These are phyloP conservation scores for Drosophila miranda DNA, from an alignment of 1,140 invertebrate species.

Conservation along the genomic window DNA sequence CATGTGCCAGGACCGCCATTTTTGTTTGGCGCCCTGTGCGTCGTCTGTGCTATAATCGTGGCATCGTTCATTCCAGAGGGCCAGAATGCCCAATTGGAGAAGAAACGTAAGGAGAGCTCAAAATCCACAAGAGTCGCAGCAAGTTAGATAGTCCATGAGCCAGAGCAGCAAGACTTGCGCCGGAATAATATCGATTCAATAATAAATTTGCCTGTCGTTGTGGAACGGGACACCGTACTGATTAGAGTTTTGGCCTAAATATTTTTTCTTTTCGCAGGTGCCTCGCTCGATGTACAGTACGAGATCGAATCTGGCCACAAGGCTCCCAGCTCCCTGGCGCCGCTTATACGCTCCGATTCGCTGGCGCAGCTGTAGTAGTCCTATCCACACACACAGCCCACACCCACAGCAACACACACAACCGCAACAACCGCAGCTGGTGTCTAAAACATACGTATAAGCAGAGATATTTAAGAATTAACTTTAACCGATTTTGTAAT, in stretches of 20 bases:
- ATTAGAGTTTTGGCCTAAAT: neutral
- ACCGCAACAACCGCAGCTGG: constrained; percentile 36
- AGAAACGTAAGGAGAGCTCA: constrained; percentile 72
- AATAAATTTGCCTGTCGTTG: constrained; percentile 5
- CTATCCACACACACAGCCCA: constrained; percentile 9
- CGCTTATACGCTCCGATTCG: constrained; percentile 90
- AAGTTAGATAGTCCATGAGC: neutral
- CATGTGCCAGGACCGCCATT: constrained; percentile 99
- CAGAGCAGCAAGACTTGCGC: neutral
- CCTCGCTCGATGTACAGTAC: constrained; percentile 89
- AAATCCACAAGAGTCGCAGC: neutral
- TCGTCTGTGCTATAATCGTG: constrained; percentile 96
- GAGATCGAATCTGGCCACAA: constrained; percentile 89
- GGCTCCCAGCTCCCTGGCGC: constrained; percentile 89
- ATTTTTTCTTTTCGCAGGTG: constrained; percentile 82
- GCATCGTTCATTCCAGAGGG: constrained; percentile 95
- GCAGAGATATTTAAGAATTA: constrained; percentile 43
- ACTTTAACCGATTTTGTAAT: constrained; percentile 42
- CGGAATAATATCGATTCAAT: neutral
- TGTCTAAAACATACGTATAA: constrained; percentile 56
- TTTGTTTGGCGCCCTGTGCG: constrained; percentile 98
- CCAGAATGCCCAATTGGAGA: constrained; percentile 83
- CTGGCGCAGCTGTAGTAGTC: constrained; percentile 86
- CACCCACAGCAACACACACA: constrained; percentile 21
- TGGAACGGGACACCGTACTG: neutral